Conservation (phyloP, 2,888 invertebrate species). For the Harpagoxenus sublaevis region DNA sequence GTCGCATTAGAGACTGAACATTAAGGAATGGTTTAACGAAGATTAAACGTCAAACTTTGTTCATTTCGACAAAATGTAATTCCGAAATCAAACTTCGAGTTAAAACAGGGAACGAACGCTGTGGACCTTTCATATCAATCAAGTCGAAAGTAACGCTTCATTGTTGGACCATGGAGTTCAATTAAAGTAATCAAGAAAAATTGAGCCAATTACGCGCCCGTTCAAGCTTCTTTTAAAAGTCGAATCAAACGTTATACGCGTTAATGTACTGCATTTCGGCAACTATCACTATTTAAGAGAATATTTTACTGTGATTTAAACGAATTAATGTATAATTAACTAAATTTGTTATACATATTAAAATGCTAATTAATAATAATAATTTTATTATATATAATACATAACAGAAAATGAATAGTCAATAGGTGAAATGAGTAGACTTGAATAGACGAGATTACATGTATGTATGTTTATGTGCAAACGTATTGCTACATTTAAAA, state of each 20-base stretch:
- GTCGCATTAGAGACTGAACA: constrained; percentile 26
- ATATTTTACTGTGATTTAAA: constrained; percentile 10
- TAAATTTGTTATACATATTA: constrained; percentile 3
- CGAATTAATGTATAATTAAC: neutral
- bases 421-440: neutral
- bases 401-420: neutral
- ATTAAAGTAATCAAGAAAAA: constrained; percentile 55
- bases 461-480: neutral
- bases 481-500: neutral
- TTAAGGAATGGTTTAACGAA: constrained; percentile 22
- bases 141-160: constrained; percentile 53
- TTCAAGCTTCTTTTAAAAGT: constrained; percentile 30
- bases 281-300: neutral
- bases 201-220: constrained; percentile 47
- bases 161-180: constrained; percentile 37
- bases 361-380: neutral
- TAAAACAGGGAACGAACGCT: constrained; percentile 27
- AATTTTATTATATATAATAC: neutral
- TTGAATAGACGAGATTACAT: neutral
- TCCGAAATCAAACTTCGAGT: constrained; percentile 54
- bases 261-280: constrained; percentile 9
- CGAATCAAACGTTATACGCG: neutral
- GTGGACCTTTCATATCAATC: constrained; percentile 55
- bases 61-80: constrained; percentile 52
- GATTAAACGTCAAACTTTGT: constrained; percentile 49